Evolutionary conservation across 1,140 invertebrate species (phyloP).

Genomic region (Ctenoplectra terminalis): DNA sequence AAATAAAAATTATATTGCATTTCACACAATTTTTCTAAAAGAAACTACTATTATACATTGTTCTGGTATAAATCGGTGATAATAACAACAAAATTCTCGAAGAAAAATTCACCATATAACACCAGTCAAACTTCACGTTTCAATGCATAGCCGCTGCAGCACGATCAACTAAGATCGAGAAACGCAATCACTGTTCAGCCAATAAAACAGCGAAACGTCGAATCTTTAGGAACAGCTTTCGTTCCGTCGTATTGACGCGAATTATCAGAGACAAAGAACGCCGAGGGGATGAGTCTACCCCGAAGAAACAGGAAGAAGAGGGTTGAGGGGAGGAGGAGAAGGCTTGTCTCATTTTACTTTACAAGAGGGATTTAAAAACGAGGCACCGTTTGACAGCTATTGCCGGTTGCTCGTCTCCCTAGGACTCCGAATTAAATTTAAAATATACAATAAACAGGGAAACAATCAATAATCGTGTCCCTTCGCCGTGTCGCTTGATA

Average conservation of each 20-base stretch:
- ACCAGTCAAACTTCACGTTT: neutral
- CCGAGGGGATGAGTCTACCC: constrained; percentile 45
- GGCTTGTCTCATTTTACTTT: constrained; percentile 81
- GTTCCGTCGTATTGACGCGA: constrained; percentile 64
- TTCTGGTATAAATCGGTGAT: too few species aligned
- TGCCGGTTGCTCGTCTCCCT: constrained; percentile 70
- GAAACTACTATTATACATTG: too few species aligned
- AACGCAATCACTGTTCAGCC: constrained; percentile 63
- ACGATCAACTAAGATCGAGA: constrained; percentile 9
- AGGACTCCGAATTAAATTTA: constrained; percentile 81
- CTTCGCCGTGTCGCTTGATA: constrained; percentile 71
- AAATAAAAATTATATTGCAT: too few species aligned
- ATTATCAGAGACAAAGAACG: constrained; percentile 67
- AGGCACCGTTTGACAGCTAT: constrained; percentile 82
- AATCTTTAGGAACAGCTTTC: constrained; percentile 55
- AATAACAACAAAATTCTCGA: too few species aligned
- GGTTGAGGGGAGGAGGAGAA: constrained; percentile 32
- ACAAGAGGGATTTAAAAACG: constrained; percentile 82
- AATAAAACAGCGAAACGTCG: constrained; percentile 70
- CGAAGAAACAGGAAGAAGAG: neutral
- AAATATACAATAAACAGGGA: constrained; percentile 83
- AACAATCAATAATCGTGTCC: constrained; percentile 80
- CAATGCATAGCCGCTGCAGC: too few species aligned
- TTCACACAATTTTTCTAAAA: too few species aligned
- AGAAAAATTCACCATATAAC: too few species aligned